A percentile compares a stretch with the other conserved stretches of the same genome.
These are phyloP conservation scores for Sepioteuthis lessoniana DNA, from an alignment of 2,888 invertebrate genomes.

Conservation along the genomic window DNA sequence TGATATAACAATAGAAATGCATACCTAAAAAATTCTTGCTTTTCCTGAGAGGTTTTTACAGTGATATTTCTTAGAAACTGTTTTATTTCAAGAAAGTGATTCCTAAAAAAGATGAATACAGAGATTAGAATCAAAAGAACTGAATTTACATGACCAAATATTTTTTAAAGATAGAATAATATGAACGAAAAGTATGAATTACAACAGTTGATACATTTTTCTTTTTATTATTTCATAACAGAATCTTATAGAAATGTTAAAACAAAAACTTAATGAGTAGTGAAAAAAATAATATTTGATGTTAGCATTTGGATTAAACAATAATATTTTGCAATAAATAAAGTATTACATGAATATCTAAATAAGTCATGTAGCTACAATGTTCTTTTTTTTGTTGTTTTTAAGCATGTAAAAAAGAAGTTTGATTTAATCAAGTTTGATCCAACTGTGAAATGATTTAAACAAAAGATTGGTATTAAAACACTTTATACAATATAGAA, in stretches of 20 bases:
- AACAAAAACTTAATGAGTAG: neutral
- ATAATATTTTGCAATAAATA: neutral
- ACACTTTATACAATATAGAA: neutral
- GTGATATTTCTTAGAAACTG: slow-evolving; percentile 88
- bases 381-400: too few relatives aligned
- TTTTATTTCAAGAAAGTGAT: slow-evolving; percentile 88
- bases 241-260: neutral
- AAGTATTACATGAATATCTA: too few relatives aligned
- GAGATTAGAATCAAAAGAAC: neutral
- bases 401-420: neutral
- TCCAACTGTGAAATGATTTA: neutral
- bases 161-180: too few relatives aligned
- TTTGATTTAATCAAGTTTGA: neutral
- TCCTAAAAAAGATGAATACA: slow-evolving; percentile 79
- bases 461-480: neutral
- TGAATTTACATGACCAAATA: neutral
- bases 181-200: too few relatives aligned
- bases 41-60: slow-evolving; percentile 85
- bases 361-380: too few relatives aligned
- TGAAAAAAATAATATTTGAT: neutral
- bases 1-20: slow-evolving; percentile 34
- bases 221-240: too few relatives aligned
- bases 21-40: slow-evolving; percentile 85
- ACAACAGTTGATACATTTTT: too few relatives aligned
- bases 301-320: neutral